Evolutionary conservation across 2,888 invertebrate genomes (phyloP).

Genomic region (Hirtodrosophila confusa): DNA sequence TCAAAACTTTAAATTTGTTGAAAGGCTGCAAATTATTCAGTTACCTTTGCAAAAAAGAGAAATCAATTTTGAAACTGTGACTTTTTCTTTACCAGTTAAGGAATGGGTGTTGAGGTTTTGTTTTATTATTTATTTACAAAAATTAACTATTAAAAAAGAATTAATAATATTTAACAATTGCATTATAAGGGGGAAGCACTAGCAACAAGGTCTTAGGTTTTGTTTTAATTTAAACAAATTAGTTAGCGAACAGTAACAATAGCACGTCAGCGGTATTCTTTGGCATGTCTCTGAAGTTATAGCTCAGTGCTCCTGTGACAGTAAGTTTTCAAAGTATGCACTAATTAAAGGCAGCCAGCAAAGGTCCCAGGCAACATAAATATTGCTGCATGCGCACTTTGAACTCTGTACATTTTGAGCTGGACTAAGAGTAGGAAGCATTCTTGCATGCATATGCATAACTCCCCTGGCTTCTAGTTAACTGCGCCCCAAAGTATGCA

Average conservation of each 20-base stretch:
- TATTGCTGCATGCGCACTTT: slow-evolving; percentile 48
- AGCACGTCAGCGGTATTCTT: neutral
- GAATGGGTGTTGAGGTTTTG: no score
- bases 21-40: no score
- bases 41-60: no score
- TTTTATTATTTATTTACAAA: no score
- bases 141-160: no score
- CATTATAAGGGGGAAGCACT: no score
- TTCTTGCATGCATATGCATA: slow-evolving; percentile 46
- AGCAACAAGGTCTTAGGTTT: no score
- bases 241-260: neutral
- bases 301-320: slow-evolving; percentile 12
- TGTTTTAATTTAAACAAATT: no score
- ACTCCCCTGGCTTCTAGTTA: slow-evolving; percentile 45
- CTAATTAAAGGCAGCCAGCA: slow-evolving; percentile 60
- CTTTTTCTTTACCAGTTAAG: no score
- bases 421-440: slow-evolving; percentile 27
- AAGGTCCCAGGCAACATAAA: slow-evolving; percentile 43
- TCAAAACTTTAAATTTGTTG: no score
- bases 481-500: slow-evolving; percentile 59
- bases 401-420: slow-evolving; percentile 24
- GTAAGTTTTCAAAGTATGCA: slow-evolving; percentile 39
- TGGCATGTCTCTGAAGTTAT: neutral
- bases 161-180: no score
- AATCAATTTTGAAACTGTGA: no score